Evolutionary conservation across 2,797 vertebrate genomes (phyloP).

Genomic region (Tangara arthus): DNA sequence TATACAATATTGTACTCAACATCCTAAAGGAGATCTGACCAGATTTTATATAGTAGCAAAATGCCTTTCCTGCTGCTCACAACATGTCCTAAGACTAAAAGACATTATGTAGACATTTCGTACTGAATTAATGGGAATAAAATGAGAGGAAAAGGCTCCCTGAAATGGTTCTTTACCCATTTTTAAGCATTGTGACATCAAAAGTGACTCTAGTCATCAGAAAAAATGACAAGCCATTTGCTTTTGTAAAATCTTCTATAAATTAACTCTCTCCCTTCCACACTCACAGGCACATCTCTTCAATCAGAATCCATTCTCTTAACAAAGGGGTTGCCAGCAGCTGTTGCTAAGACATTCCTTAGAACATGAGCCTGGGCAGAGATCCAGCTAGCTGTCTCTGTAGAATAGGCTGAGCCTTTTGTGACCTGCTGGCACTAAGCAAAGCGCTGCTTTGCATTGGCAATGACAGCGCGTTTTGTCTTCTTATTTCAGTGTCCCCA

Average conservation of each 20-base stretch:
- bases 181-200: background rate
- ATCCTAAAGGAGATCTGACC: background rate
- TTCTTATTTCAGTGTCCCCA: background rate
- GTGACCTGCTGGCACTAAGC: conserved; percentile 40
- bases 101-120: background rate
- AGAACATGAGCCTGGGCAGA: conserved; percentile 48
- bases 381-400: conserved; percentile 45
- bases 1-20: background rate
- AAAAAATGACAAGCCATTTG: background rate
- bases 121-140: background rate
- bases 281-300: background rate
- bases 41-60: background rate
- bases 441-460: conserved; percentile 6
- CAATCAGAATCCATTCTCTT: background rate
- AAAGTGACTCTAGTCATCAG: background rate
- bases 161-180: background rate
- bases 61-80: background rate
- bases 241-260: conserved; percentile 4
- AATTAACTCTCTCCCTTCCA: conserved; percentile 29
- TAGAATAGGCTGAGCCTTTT: conserved; percentile 39
- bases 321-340: conserved; percentile 27
- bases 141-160: background rate
- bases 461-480: background rate
- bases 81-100: background rate
- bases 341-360: conserved; percentile 57